Conservation (phyloP, 2,113 vertebrate genomes). For the Cheirogaleus medius region DNA sequence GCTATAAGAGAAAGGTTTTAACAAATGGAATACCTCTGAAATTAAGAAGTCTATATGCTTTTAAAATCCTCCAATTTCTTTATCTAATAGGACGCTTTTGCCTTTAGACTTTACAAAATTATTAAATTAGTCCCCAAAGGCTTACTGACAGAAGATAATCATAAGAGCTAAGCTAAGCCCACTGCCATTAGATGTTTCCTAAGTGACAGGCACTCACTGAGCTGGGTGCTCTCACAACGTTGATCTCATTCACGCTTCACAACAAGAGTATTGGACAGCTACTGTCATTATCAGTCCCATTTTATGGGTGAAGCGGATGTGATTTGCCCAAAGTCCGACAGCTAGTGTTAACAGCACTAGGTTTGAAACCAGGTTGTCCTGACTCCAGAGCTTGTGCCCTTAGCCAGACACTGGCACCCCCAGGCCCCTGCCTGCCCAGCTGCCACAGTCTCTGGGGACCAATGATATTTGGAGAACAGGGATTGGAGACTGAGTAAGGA, state of each 20-base stretch:
- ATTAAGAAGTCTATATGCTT: background rate
- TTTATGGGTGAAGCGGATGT: background rate
- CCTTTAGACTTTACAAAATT: conserved; percentile 12
- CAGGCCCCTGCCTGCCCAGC: background rate
- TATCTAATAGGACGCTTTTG: conserved; percentile 20
- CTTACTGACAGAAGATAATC: conserved; percentile 1
- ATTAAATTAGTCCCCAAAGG: conserved; percentile 1
- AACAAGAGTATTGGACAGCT: background rate
- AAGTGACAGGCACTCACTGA: background rate
- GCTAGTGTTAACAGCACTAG: background rate
- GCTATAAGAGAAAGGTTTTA: background rate
- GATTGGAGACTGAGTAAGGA: background rate
- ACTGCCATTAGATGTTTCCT: background rate
- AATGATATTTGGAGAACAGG: background rate
- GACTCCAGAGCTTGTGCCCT: background rate
- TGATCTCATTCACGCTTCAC: background rate
- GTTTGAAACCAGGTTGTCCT: background rate
- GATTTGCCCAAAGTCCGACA: background rate
- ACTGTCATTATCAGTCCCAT: background rate
- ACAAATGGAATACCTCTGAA: background rate
- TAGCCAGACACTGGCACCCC: background rate
- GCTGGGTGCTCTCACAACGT: background rate
- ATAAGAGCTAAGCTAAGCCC: background rate
- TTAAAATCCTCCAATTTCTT: background rate
- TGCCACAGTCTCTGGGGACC: background rate